Percentiles rank a stretch among this genome's conserved stretches.
Evolutionary conservation across 2,797 vertebrate species (phyloP).

Genomic region (Sternarchorhynchus goeldii): DNA sequence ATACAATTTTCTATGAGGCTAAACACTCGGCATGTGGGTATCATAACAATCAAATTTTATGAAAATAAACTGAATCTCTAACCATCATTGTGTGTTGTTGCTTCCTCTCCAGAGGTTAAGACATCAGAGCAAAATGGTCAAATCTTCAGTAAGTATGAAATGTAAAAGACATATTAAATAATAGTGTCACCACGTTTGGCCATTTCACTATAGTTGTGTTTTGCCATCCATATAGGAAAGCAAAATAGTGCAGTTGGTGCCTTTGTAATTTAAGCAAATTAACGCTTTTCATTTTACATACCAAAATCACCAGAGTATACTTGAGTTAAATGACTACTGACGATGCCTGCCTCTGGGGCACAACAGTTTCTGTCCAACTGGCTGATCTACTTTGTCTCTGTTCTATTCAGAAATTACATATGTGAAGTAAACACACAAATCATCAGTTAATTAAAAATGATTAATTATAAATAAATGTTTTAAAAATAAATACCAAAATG

Average conservation of each 20-base stretch:
- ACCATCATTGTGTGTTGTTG: constrained; percentile 20
- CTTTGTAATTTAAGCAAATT: constrained; percentile 29
- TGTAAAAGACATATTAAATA: neutral
- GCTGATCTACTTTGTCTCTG: neutral
- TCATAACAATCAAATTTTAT: neutral
- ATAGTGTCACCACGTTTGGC: neutral
- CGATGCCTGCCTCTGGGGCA: constrained; percentile 1
- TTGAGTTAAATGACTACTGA: constrained; percentile 11
- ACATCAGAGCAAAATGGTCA: constrained; percentile 72
- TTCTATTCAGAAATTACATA: neutral
- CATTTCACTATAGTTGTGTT: neutral
- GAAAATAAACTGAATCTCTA: neutral
- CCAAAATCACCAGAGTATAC: neutral
- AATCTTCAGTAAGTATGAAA: constrained; percentile 72
- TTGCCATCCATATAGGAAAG: neutral
- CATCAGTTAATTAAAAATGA: no score
- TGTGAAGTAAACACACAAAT: no score
- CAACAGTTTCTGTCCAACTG: neutral
- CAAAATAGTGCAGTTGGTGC: neutral
- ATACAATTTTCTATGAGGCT: constrained; percentile 17
- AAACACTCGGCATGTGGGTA: constrained; percentile 2
- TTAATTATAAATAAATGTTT: no score
- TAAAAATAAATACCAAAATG: no score
- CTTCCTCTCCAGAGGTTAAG: constrained; percentile 72
- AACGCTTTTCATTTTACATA: neutral